phyloP scores from a whole-genome alignment of 2,888 invertebrate genomes.

The Brachylomia viminalis region DNA sequence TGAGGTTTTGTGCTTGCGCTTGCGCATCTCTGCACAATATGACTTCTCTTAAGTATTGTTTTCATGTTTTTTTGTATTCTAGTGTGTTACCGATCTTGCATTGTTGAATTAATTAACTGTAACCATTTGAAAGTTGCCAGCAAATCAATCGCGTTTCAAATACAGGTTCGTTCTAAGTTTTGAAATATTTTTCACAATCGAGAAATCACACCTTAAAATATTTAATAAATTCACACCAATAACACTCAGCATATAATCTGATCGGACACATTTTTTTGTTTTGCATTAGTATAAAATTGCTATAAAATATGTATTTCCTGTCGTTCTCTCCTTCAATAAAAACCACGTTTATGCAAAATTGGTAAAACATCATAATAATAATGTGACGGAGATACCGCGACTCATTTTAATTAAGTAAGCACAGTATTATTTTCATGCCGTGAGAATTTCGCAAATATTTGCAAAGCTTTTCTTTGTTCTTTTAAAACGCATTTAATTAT shows the following conservation, averaged over 20 bases:
- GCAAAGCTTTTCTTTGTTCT: constrained; percentile 78
- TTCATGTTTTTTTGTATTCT: constrained; percentile 73
- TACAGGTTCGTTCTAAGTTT: constrained; percentile 1
- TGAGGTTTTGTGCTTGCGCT: constrained; percentile 80
- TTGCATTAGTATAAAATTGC: constrained; percentile 60
- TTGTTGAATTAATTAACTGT: constrained; percentile 61
- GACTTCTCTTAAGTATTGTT: constrained; percentile 79
- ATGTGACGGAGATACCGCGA: constrained; percentile 39
- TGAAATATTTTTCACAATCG: constrained; percentile 30
- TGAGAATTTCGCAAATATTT: constrained; percentile 86
- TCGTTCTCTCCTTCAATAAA: constrained; percentile 58
- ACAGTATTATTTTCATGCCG: constrained; percentile 64
- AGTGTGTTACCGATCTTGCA: constrained; percentile 46
- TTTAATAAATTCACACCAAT: constrained; percentile 47
- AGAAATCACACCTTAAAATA: constrained; percentile 24
- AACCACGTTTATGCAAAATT: constrained; percentile 61
- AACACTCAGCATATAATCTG: constrained; percentile 44
- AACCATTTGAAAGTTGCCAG: constrained; percentile 37
- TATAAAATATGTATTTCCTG: constrained; percentile 64
- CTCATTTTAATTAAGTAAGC: constrained; percentile 61
- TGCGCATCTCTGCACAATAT: constrained; percentile 76
- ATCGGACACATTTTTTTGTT: constrained; percentile 44
- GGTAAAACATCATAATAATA: constrained; percentile 44
- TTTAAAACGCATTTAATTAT: constrained; percentile 83
- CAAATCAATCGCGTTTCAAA: neutral